Percentiles rank a stretch among this genome's conserved stretches.
phyloP scores from a whole-genome alignment of 2,888 invertebrate genomes.

The Strigamia crassipes region DNA sequence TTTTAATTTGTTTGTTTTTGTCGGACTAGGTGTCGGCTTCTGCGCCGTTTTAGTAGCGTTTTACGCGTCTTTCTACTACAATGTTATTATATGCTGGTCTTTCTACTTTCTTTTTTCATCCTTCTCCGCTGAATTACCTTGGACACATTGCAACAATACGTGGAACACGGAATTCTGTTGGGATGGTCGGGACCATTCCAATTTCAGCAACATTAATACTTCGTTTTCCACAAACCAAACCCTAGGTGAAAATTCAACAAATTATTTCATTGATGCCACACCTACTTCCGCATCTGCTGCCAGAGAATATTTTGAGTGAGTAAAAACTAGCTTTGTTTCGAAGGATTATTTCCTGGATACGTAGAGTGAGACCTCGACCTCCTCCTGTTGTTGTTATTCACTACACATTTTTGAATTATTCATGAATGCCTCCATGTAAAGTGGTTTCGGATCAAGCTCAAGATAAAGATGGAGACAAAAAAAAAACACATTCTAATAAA shows the following conservation, averaged over 20 bases:
- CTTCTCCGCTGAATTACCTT: constrained; percentile 71
- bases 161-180: constrained; percentile 77
- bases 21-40: constrained; percentile 71
- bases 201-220: constrained; percentile 48
- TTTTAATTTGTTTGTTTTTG: background rate
- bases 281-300: constrained; percentile 66
- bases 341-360: constrained; percentile 44
- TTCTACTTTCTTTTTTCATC: constrained; percentile 79
- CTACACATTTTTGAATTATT: constrained; percentile 17
- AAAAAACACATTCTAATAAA: background rate
- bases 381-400: constrained; percentile 37
- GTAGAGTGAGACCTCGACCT: background rate
- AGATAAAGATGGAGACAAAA: constrained; percentile 44
- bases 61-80: constrained; percentile 79
- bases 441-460: constrained; percentile 7
- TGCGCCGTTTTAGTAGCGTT: constrained; percentile 79
- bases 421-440: constrained; percentile 26
- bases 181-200: constrained; percentile 53
- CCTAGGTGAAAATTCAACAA: constrained; percentile 49
- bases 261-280: constrained; percentile 28
- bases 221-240: constrained; percentile 46
- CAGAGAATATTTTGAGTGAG: constrained; percentile 78
- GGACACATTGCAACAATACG: constrained; percentile 78
- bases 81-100: constrained; percentile 84
- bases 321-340: constrained; percentile 50